Conservation (phyloP, 2,113 vertebrate species). For the Microcebus jonahi region DNA sequence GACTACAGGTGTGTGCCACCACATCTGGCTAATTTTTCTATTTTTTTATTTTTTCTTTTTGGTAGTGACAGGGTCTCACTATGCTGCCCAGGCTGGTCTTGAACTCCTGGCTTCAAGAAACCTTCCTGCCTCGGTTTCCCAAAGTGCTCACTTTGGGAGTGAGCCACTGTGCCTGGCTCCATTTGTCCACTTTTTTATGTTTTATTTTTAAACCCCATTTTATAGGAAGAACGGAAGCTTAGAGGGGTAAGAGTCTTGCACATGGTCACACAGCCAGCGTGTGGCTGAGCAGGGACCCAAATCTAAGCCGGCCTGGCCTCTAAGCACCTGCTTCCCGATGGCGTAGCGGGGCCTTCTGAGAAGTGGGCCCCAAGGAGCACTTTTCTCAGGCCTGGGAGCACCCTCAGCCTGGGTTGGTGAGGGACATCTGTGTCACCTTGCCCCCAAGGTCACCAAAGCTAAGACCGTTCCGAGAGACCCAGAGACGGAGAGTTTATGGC, state of each 20-base stretch:
- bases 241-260: not conserved
- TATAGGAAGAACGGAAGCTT: not conserved
- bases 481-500: not conserved
- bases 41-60: not conserved
- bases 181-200: not conserved
- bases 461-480: not conserved
- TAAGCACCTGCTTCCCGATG: accelerated
- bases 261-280: accelerated
- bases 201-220: not conserved
- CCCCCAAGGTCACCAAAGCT: too few relatives aligned
- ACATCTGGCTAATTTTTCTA: not conserved
- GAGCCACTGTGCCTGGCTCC: not conserved
- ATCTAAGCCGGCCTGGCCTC: not conserved
- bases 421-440: not conserved
- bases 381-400: not conserved
- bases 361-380: not conserved
- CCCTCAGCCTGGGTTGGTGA: not conserved
- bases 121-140: not conserved
- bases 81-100: not conserved
- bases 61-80: not conserved
- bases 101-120: not conserved
- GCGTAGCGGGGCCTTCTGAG: not conserved
- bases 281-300: not conserved
- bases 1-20: too few relatives aligned
- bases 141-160: not conserved